Evolutionary conservation across 2,888 invertebrate species (phyloP).

Genomic region (Phanerotoma sp.): DNA sequence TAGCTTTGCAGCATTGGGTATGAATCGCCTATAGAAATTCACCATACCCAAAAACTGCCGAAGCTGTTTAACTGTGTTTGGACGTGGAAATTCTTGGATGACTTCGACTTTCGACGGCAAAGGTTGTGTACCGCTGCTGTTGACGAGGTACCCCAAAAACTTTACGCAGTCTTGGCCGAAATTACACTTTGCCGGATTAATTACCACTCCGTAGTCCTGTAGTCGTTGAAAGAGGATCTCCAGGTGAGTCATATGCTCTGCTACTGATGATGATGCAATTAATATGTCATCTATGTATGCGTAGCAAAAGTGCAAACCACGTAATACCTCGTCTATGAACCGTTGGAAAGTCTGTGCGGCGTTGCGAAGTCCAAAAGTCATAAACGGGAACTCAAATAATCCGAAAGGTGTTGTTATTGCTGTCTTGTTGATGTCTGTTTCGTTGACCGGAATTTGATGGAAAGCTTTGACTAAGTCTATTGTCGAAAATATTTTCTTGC

Average conservation of each 20-base stretch:
- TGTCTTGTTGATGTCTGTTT: too few relatives aligned
- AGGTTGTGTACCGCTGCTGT: constrained; percentile 41
- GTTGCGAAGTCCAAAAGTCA: constrained; percentile 36
- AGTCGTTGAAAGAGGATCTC: constrained; percentile 1
- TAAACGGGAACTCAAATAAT: too few relatives aligned
- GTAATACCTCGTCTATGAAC: constrained; percentile 16
- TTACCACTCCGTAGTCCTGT: constrained; percentile 6
- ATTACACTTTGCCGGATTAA: constrained; percentile 12
- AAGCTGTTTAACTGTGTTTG: constrained; percentile 41
- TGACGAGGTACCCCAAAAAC: constrained; percentile 24
- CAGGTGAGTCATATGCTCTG: constrained; percentile 7
- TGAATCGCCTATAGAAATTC: constrained; percentile 50
- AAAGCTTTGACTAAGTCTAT: constrained; percentile 21
- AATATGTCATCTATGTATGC: constrained; percentile 14
- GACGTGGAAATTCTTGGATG: too few relatives aligned
- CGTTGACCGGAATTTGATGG: constrained; percentile 19
- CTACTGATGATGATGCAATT: neutral
- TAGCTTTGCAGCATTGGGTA: constrained; percentile 44
- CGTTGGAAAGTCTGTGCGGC: constrained; percentile 31
- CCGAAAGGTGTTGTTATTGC: too few relatives aligned
- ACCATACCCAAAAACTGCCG: constrained; percentile 48
- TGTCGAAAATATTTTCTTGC: constrained; percentile 16
- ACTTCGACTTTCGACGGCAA: constrained; percentile 40
- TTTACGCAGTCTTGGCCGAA: constrained; percentile 4
- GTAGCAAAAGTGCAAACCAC: constrained; percentile 4